Evolutionary conservation across 2,888 invertebrate species (phyloP).

Genomic region (Scelioninae gen. 1): DNA sequence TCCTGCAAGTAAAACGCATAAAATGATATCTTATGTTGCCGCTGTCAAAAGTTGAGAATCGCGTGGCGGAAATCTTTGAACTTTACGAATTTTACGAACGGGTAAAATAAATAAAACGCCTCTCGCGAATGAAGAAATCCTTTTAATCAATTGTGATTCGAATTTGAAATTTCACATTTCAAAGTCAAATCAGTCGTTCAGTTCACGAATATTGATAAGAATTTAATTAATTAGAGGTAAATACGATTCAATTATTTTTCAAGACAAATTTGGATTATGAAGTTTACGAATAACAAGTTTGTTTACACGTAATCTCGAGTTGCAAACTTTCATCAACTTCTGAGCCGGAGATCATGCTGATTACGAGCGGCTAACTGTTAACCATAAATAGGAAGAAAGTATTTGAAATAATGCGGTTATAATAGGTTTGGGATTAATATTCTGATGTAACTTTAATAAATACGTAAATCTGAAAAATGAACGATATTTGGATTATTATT

Average conservation of each 20-base stretch:
- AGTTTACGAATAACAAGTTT: constrained; percentile 51
- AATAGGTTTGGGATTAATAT: neutral
- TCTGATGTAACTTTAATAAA: neutral
- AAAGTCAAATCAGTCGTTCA: neutral
- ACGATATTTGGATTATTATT: too few species aligned
- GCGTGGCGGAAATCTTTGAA: constrained; percentile 18
- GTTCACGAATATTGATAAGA: neutral
- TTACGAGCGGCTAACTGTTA: constrained; percentile 5
- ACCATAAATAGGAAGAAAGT: constrained; percentile 18
- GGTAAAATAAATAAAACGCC: constrained; percentile 13
- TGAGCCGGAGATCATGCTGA: constrained; percentile 26
- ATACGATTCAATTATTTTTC: neutral
- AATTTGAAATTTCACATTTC: neutral
- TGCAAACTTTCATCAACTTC: constrained; percentile 48
- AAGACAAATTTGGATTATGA: constrained; percentile 25
- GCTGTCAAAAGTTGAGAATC: constrained; percentile 62
- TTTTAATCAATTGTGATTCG: constrained; percentile 11
- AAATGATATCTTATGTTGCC: constrained; percentile 59
- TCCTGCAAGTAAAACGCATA: constrained; percentile 82
- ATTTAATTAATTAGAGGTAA: neutral
- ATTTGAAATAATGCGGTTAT: neutral
- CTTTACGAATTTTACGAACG: constrained; percentile 9
- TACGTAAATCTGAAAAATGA: neutral
- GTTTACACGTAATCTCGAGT: constrained; percentile 40
- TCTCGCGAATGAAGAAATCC: neutral